Conservation (phyloP, 2,113 vertebrate genomes). For the Megaptera novaeangliae region DNA sequence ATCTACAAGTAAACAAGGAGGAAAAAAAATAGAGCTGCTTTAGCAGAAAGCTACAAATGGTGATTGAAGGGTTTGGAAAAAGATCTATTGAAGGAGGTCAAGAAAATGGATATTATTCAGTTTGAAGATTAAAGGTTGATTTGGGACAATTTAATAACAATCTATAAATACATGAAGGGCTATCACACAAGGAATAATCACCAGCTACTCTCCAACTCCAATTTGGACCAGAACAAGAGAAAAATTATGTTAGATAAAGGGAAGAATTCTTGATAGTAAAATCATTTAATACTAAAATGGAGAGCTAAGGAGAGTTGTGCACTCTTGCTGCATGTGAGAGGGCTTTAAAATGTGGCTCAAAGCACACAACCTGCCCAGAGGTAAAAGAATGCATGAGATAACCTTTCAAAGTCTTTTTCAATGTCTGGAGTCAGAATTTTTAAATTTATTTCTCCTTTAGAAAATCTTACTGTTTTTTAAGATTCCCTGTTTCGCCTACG, state of each 20-base stretch:
- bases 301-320: neutral
- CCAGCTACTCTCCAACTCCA: slow-evolving; percentile 38
- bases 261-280: slow-evolving; percentile 24
- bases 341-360: neutral
- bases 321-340: neutral
- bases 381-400: neutral
- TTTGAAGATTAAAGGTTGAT: slow-evolving; percentile 54
- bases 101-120: slow-evolving; percentile 50
- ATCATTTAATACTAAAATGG: slow-evolving; percentile 49
- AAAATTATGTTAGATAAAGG: slow-evolving; percentile 47
- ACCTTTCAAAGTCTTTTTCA: neutral
- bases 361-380: neutral
- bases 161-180: slow-evolving; percentile 52
- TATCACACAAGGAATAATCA: slow-evolving; percentile 54
- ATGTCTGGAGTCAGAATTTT: neutral
- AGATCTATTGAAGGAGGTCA: slow-evolving; percentile 46
- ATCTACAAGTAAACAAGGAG: neutral
- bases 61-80: slow-evolving; percentile 45
- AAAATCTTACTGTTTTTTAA: neutral
- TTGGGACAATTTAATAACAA: slow-evolving; percentile 53
- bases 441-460: slow-evolving; percentile 14
- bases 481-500: neutral
- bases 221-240: slow-evolving; percentile 26
- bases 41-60: neutral
- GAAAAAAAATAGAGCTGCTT: neutral